Evolutionary conservation across 1,140 invertebrate species (phyloP).

Genomic region (Ostrea edulis): DNA sequence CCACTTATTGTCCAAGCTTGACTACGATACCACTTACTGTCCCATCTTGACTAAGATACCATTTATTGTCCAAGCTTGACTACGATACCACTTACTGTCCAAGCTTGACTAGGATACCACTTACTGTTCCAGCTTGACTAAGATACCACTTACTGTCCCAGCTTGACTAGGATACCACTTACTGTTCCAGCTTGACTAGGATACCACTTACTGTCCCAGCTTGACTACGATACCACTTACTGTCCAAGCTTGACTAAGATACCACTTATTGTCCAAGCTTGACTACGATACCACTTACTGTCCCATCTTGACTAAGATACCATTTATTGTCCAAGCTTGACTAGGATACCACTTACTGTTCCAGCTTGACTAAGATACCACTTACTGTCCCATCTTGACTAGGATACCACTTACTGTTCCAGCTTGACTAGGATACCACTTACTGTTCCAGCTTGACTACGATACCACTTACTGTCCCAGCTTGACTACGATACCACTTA

Average conservation of each 20-base stretch:
- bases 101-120: background rate
- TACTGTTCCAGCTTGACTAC: background rate
- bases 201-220: background rate
- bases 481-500: background rate
- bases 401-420: background rate
- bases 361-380: background rate
- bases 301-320: background rate
- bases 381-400: background rate
- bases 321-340: background rate
- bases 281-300: background rate
- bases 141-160: background rate
- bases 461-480: background rate
- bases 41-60: background rate
- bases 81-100: background rate
- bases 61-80: background rate
- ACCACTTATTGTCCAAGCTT: background rate
- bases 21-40: background rate
- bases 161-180: background rate
- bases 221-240: background rate
- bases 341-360: background rate
- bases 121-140: background rate
- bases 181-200: background rate
- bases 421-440: background rate
- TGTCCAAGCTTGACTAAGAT: background rate
- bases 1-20: no score